These are phyloP conservation scores for Pseudochromis fuscus DNA, from an alignment of 2,797 vertebrate genomes.

Conservation along the genomic window DNA sequence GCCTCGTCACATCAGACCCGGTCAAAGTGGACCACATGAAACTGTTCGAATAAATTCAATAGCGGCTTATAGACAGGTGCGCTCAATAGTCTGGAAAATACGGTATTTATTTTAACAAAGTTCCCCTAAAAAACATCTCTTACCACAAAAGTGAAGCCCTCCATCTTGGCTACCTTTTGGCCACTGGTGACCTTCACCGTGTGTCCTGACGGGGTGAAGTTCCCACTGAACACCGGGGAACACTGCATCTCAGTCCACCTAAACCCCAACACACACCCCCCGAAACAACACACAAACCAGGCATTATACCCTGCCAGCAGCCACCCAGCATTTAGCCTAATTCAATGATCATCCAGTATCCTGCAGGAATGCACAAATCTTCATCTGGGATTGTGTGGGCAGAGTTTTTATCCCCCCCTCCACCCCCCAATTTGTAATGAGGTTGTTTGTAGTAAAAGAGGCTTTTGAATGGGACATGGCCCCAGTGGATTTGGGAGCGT, in stretches of 20 bases:
- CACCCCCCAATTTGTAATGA: slow-evolving; percentile 39
- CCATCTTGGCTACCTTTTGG: slow-evolving; percentile 81
- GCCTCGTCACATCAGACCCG: too few species aligned
- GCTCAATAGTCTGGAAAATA: too few species aligned
- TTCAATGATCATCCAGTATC: slow-evolving; percentile 74
- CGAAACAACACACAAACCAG: slow-evolving; percentile 67
- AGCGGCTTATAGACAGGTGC: too few species aligned
- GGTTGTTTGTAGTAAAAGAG: slow-evolving; percentile 62
- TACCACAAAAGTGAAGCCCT: slow-evolving; percentile 93
- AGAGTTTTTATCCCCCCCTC: slow-evolving; percentile 20
- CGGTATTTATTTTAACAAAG: too few species aligned
- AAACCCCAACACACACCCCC: slow-evolving; percentile 84
- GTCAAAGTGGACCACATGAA: too few species aligned
- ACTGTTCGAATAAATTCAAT: too few species aligned
- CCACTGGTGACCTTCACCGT: slow-evolving; percentile 89
- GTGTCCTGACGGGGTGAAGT: slow-evolving; percentile 84
- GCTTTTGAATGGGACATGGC: slow-evolving; percentile 52
- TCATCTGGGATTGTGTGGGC: slow-evolving; percentile 44
- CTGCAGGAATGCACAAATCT: slow-evolving; percentile 75
- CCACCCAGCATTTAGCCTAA: slow-evolving; percentile 76
- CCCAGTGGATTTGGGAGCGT: slow-evolving; percentile 56
- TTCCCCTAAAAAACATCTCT: slow-evolving; percentile 48
- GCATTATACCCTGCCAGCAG: slow-evolving; percentile 63
- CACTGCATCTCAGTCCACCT: slow-evolving; percentile 85
- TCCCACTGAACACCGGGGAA: slow-evolving; percentile 74